Evolutionary conservation across 2,888 invertebrate species (phyloP).

Genomic region (Frankliniella intonsa): DNA sequence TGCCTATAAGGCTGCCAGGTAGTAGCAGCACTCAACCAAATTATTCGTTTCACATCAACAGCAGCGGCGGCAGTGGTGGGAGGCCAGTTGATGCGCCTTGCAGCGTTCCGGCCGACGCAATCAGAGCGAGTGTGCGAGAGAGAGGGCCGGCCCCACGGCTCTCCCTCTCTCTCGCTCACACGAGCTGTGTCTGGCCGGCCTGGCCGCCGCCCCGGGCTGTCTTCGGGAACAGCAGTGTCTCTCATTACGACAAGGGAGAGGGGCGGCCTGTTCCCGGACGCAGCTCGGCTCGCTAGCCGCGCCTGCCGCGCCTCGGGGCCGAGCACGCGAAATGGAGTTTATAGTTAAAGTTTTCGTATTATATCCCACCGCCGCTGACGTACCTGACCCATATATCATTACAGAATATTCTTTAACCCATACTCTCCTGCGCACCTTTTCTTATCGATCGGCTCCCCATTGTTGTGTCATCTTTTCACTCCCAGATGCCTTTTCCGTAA

Average conservation of each 20-base stretch:
- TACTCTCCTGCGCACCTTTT: conserved; percentile 2
- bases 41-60: conserved; percentile 27
- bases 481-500: conserved; percentile 8
- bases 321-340: conserved; percentile 11
- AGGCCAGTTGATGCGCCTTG: conserved; percentile 2
- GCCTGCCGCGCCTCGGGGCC: not conserved
- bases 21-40: conserved; percentile 19
- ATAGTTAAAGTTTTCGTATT: conserved; percentile 17
- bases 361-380: not conserved
- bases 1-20: not conserved
- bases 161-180: not conserved
- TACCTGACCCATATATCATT: conserved; percentile 25
- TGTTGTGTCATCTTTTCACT: conserved; percentile 24
- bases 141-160: not conserved
- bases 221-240: not conserved
- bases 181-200: not conserved
- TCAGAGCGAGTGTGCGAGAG: conserved; percentile 23
- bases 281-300: not conserved
- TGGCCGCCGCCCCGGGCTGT: not conserved
- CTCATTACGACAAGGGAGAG: not conserved
- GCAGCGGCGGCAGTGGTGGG: not conserved
- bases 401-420: not conserved
- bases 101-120: conserved; percentile 4
- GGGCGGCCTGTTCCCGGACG: not conserved
- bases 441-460: conserved; percentile 4